These are phyloP conservation scores for Urocynchramus pylzowi DNA, from an alignment of 2,113 vertebrate species.

Conservation along the genomic window DNA sequence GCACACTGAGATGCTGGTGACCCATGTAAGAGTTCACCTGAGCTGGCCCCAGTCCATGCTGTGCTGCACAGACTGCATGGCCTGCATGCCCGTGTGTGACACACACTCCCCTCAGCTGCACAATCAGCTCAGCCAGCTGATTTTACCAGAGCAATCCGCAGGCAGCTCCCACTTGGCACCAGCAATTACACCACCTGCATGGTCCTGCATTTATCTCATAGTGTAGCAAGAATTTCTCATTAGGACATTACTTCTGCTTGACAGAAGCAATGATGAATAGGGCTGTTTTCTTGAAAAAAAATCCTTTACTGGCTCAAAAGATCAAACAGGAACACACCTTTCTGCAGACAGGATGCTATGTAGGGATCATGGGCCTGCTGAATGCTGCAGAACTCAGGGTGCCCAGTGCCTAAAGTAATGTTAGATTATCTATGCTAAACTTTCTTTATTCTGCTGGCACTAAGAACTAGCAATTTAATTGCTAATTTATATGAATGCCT, in stretches of 20 bases:
- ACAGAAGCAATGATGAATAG: neutral
- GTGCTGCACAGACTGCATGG: neutral
- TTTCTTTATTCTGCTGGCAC: neutral
- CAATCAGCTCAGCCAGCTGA: neutral
- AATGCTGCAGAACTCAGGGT: neutral
- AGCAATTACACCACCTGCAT: neutral
- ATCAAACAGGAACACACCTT: neutral
- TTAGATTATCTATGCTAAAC: neutral
- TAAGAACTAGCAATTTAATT: neutral
- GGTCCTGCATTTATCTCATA: neutral
- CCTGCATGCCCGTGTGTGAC: fast-evolving
- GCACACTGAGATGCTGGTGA: neutral
- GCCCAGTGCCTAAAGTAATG: neutral
- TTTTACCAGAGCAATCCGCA: neutral
- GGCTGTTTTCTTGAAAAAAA: neutral
- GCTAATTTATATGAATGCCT: neutral
- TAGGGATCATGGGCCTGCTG: fast-evolving
- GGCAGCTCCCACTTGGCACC: neutral
- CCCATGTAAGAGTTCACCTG: neutral
- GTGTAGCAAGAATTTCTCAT: neutral
- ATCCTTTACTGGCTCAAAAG: neutral
- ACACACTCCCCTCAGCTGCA: neutral
- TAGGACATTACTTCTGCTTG: neutral
- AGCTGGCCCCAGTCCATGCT: neutral
- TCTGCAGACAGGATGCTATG: neutral